Conservation (phyloP, 2,888 invertebrate species). For the Epinotia nisella region DNA sequence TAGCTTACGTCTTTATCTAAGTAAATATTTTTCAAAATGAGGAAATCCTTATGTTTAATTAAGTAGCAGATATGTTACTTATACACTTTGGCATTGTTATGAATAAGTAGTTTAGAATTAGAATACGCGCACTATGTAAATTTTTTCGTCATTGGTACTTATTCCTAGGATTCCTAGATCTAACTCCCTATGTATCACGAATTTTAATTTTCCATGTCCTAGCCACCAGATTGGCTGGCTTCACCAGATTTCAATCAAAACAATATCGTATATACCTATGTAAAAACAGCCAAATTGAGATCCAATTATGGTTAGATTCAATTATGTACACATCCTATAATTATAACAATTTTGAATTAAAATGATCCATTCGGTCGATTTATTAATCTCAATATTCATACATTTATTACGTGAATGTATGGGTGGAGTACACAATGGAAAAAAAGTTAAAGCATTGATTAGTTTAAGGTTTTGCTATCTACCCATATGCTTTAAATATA, state of each 20-base stretch:
- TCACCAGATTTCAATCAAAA: not conserved
- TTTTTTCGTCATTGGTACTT: not conserved
- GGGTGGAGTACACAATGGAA: not conserved
- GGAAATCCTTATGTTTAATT: conserved; percentile 9
- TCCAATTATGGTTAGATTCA: conserved; percentile 18
- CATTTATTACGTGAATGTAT: not conserved
- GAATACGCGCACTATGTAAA: not conserved
- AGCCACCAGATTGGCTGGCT: not conserved
- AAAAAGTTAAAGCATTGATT: no score
- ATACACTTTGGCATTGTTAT: not conserved
- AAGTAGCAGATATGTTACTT: not conserved
- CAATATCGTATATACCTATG: not conserved
- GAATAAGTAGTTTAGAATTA: no score
- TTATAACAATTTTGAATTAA: not conserved
- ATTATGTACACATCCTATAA: not conserved
- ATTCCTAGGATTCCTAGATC: not conserved
- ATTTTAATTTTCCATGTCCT: not conserved
- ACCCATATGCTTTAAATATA: no score
- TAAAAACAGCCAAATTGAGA: not conserved
- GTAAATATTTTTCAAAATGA: conserved; percentile 6
- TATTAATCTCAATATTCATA: not conserved
- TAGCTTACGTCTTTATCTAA: not conserved
- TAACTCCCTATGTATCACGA: not conserved
- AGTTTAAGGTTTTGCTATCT: no score
- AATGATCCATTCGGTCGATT: not conserved